These are phyloP conservation scores for Mycetomoellerius zeteki DNA, from an alignment of 1,140 invertebrate genomes.

Conservation along the genomic window DNA sequence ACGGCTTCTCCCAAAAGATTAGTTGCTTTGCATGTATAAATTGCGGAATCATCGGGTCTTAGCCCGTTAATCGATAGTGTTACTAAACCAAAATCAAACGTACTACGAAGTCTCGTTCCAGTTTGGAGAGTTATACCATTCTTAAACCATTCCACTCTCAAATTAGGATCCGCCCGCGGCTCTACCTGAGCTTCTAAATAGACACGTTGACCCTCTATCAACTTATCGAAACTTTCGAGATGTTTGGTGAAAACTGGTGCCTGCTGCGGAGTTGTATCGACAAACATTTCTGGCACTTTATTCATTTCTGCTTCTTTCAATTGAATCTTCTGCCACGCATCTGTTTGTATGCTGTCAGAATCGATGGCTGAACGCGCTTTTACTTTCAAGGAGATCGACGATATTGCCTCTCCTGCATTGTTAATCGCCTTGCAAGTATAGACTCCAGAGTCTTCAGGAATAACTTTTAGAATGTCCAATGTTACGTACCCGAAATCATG, in stretches of 20 bases:
- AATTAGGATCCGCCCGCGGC: conserved; percentile 98
- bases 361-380: conserved; percentile 93
- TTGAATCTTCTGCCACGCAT: conserved; percentile 96
- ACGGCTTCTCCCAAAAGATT: conserved; percentile 96
- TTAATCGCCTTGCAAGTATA: conserved; percentile 98
- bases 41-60: conserved; percentile 95
- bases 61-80: conserved; percentile 95
- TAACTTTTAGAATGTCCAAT: conserved; percentile 95
- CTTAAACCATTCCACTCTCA: conserved; percentile 97
- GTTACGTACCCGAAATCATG: conserved; percentile 98
- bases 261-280: conserved; percentile 93
- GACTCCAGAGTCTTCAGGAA: conserved; percentile 96
- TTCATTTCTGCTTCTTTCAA: conserved; percentile 96
- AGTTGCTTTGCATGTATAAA: conserved; percentile 97
- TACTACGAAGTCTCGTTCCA: conserved; percentile 94
- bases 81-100: conserved; percentile 98
- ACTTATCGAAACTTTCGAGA: conserved; percentile 94
- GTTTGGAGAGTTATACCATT: conserved; percentile 95
- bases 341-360: conserved; percentile 93
- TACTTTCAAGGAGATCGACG: conserved; percentile 95
- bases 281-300: conserved; percentile 94
- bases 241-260: conserved; percentile 97
- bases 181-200: conserved; percentile 98
- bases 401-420: conserved; percentile 95
- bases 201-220: conserved; percentile 96